Evolutionary conservation across 2,888 invertebrate genomes (phyloP).

Genomic region (Erynnis tages): DNA sequence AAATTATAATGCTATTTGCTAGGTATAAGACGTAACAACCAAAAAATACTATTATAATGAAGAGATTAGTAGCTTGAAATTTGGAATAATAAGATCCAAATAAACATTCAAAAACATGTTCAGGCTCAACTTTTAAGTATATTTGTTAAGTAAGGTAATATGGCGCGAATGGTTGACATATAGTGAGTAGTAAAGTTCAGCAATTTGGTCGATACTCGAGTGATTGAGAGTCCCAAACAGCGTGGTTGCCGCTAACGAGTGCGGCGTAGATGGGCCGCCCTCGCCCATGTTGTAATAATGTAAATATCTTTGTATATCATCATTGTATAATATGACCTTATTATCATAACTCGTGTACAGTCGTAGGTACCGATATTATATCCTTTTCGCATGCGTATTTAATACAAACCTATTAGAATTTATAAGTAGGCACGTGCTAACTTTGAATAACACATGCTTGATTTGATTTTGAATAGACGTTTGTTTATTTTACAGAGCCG

Average conservation of each 20-base stretch:
- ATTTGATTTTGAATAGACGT: slow-evolving; percentile 30
- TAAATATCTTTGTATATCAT: slow-evolving; percentile 56
- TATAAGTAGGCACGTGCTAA: slow-evolving; percentile 29
- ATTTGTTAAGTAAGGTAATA: no score
- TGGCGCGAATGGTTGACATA: no score
- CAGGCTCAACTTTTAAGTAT: no score
- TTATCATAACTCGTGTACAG: slow-evolving; percentile 51
- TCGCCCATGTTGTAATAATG: slow-evolving; percentile 46
- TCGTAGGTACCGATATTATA: slow-evolving; percentile 41
- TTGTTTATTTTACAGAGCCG: slow-evolving; percentile 71
- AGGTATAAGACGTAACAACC: no score
- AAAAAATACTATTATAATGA: no score
- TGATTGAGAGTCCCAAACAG: no score
- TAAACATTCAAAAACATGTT: no score
- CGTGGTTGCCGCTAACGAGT: slow-evolving; percentile 14
- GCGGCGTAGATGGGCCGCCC: slow-evolving; percentile 1
- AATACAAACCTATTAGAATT: slow-evolving; percentile 38
- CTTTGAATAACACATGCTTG: slow-evolving; percentile 22
- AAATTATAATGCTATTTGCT: no score
- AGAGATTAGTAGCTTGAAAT: no score
- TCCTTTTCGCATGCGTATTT: slow-evolving; percentile 51
- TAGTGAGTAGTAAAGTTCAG: background rate
- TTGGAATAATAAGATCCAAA: no score
- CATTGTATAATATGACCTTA: slow-evolving; percentile 46
- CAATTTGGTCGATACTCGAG: slow-evolving; percentile 10